Evolutionary conservation across 2,113 vertebrate genomes (phyloP).

Genomic region (Plectropomus leopardus): DNA sequence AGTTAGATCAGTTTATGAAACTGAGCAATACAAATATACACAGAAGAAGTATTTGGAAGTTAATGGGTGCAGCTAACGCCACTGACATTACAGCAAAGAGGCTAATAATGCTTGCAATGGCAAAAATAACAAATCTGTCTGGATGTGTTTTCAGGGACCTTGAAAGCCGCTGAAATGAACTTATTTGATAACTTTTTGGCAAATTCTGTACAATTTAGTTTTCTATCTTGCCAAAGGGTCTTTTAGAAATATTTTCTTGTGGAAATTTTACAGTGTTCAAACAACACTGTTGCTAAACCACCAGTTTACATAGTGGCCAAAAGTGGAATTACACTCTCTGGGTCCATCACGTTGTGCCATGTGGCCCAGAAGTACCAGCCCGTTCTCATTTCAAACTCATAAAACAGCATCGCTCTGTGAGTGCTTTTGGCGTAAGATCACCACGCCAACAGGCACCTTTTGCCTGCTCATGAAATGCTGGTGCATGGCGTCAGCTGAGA

Average conservation of each 20-base stretch:
- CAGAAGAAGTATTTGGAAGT: constrained; percentile 3
- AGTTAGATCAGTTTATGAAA: background rate
- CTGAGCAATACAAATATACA: constrained; percentile 27
- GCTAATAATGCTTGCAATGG: background rate
- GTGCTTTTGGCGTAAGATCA: too few species aligned
- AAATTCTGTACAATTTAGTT: background rate
- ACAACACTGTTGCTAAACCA: too few species aligned
- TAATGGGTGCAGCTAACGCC: constrained; percentile 16
- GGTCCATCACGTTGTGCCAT: too few species aligned
- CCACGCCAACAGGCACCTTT: too few species aligned
- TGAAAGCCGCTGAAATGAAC: background rate
- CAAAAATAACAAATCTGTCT: background rate
- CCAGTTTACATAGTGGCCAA: too few species aligned
- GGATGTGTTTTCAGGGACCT: background rate
- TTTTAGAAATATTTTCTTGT: background rate
- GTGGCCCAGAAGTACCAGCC: too few species aligned
- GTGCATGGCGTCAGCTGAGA: too few species aligned
- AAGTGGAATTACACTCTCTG: background rate
- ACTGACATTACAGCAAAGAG: constrained; percentile 11
- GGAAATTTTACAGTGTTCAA: background rate
- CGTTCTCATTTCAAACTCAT: too few species aligned
- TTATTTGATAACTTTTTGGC: background rate
- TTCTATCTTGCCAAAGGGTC: background rate
- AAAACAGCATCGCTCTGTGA: too few species aligned
- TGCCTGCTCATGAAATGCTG: too few species aligned